phyloP scores from a whole-genome alignment of 1,140 invertebrate genomes.

The Atta colombica region DNA sequence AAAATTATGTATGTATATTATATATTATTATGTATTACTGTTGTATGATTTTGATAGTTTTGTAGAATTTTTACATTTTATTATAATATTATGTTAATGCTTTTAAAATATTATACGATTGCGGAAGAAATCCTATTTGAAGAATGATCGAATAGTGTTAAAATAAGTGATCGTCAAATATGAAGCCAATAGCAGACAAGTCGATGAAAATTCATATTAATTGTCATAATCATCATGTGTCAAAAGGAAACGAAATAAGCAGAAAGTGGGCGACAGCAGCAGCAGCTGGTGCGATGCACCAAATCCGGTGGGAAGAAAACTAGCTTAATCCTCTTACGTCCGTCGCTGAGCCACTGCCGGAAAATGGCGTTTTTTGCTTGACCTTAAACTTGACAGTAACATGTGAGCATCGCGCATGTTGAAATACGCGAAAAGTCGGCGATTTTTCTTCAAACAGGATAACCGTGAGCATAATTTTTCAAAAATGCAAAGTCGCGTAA shows the following conservation, averaged over 20 bases:
- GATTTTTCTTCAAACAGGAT: background rate
- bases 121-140: background rate
- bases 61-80: background rate
- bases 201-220: slow-evolving; percentile 48
- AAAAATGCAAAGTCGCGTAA: background rate
- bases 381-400: slow-evolving; percentile 72
- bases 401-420: background rate
- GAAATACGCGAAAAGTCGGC: background rate
- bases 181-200: background rate
- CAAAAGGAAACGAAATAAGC: background rate
- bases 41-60: background rate
- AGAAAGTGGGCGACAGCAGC: slow-evolving; percentile 54
- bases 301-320: slow-evolving; percentile 67
- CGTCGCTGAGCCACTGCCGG: slow-evolving; percentile 45
- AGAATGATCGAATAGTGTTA: background rate
- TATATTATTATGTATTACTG: background rate
- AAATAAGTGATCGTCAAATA: background rate
- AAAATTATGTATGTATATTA: background rate
- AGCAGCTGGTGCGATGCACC: slow-evolving; percentile 59
- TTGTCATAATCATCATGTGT: background rate
- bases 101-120: background rate
- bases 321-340: slow-evolving; percentile 74
- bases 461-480: background rate
- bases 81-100: background rate
- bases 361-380: slow-evolving; percentile 68